Evolutionary conservation across 2,888 invertebrate genomes (phyloP).

Genomic region (Netelia inedita): DNA sequence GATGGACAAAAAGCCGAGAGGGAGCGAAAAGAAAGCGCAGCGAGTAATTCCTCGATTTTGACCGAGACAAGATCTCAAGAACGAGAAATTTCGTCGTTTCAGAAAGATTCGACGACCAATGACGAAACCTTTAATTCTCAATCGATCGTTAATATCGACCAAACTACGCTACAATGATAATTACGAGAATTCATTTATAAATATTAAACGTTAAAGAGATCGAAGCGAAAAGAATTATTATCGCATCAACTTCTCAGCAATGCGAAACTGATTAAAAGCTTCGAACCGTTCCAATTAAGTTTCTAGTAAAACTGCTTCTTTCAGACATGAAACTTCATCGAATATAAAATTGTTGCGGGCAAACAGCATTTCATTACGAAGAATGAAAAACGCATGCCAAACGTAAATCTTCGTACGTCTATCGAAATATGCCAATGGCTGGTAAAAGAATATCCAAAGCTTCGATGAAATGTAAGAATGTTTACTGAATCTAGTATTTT

Average conservation of each 20-base stretch:
- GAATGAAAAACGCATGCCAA: neutral
- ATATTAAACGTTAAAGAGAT: too few species aligned
- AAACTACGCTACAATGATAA: slow-evolving; percentile 8
- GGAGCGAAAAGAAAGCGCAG: slow-evolving; percentile 39
- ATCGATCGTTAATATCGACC: neutral
- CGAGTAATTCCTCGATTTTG: neutral
- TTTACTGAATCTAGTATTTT: slow-evolving; percentile 65
- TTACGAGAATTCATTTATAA: neutral
- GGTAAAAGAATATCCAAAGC: slow-evolving; percentile 25
- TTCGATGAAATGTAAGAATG: slow-evolving; percentile 56
- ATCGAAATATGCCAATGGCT: neutral
- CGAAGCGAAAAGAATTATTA: neutral
- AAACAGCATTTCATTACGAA: neutral
- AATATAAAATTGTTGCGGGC: too few species aligned
- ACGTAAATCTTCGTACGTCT: slow-evolving; percentile 6
- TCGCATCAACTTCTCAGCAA: neutral
- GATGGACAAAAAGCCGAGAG: slow-evolving; percentile 27
- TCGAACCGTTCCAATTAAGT: neutral
- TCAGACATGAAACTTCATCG: too few species aligned
- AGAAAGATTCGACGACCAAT: slow-evolving; percentile 15
- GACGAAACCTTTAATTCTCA: slow-evolving; percentile 54
- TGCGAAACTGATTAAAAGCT: neutral
- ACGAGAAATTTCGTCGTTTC: neutral
- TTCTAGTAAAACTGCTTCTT: neutral
- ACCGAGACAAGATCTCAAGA: slow-evolving; percentile 12